Base-by-base conservation (phyloP, 2,797 vertebrate genomes). In the Eidolon dupreanum region DNA sequence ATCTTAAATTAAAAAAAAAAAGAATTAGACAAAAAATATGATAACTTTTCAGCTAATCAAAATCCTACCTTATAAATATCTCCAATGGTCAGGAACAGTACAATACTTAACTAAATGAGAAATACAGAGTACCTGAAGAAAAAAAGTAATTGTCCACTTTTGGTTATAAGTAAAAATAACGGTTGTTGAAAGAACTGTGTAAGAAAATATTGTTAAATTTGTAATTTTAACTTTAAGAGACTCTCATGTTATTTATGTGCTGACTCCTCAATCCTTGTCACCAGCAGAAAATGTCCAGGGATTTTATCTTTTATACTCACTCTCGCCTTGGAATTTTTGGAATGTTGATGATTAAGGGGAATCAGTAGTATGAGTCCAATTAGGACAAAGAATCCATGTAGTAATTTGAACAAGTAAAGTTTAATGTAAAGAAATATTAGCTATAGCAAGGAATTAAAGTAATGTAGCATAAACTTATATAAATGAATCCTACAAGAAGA, bases 211-310 rank as follows among this genome's bases (percentile, higher is more conserved):
- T 59, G 19, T 8, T 74, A 41, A 31, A 63, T 86, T 59, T 86
- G 16, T 24, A 12, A 84, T 83, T 91, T 93, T 83, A 91, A 70
- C 68, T 66, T 83, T 90, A 61, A 95, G 3, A 79, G 20, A 31
- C 5, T 0, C 6, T 82, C 26, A 36, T 33, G 26, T 24, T 26
- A 53, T 46, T 66, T 51, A 43, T 36, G 0, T 15, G 3, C 38
- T 65, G 13, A 0, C 0, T 75, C 9, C 28, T 55, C 51, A 59
- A 16, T 7, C 6, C 2, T 41, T 55, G 24, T 63, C 17, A 55
- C 20, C 2, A 68, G 12, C 26, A 4, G 19, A 61, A 43, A 41
- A 17, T 49, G 9, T 33, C 20, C 22, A 78, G 3, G 15, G 5
- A 73, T 91, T 63, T 92, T 81, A 71, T 3, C 66, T 93, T 93